These are phyloP conservation scores for Aphrocallistes beatrix DNA, from an alignment of 37 sponge, comb jelly and placozoan species.

Conservation along the genomic window DNA sequence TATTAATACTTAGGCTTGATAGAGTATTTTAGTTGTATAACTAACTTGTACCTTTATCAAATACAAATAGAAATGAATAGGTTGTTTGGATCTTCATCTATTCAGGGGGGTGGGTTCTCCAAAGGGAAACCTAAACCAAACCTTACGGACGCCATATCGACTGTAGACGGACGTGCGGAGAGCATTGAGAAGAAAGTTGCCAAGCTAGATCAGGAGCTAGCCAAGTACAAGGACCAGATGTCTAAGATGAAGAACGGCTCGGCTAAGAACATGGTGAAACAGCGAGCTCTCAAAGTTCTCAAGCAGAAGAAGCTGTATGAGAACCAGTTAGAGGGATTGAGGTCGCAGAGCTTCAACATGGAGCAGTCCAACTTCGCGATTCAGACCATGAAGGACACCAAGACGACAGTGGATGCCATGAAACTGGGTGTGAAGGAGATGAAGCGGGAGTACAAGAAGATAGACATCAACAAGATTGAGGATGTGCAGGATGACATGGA, in stretches of 20 bases:
- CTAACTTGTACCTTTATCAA: no score
- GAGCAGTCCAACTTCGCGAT: conserved; percentile 96
- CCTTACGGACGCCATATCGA: conserved; percentile 75
- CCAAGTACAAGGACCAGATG: conserved; percentile 95
- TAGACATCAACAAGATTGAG: conserved; percentile 93
- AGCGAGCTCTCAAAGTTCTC: conserved; percentile 78
- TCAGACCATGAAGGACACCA: conserved; percentile 94
- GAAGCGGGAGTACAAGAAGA: conserved; percentile 98
- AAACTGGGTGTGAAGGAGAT: conserved; percentile 92
- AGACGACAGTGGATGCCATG: conserved; percentile 96
- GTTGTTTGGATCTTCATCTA: conserved; percentile 31
- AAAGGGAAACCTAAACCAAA: conserved; percentile 88
- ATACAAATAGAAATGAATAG: conserved; percentile 64
- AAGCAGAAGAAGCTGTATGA: conserved; percentile 98
- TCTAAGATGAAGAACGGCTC: conserved; percentile 98
- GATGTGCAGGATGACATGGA: conserved; percentile 93
- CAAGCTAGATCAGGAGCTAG: conserved; percentile 87
- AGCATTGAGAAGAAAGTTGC: conserved; percentile 95
- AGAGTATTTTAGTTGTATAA: no score
- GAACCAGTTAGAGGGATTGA: conserved; percentile 68
- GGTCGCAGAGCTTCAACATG: conserved; percentile 98
- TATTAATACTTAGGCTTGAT: no score
- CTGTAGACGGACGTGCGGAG: conserved; percentile 78
- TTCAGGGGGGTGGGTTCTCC: conserved; percentile 49
- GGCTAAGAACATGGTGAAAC: conserved; percentile 96